Evolutionary conservation across 1,140 invertebrate species (phyloP).

Genomic region (Heterodera carotae): DNA sequence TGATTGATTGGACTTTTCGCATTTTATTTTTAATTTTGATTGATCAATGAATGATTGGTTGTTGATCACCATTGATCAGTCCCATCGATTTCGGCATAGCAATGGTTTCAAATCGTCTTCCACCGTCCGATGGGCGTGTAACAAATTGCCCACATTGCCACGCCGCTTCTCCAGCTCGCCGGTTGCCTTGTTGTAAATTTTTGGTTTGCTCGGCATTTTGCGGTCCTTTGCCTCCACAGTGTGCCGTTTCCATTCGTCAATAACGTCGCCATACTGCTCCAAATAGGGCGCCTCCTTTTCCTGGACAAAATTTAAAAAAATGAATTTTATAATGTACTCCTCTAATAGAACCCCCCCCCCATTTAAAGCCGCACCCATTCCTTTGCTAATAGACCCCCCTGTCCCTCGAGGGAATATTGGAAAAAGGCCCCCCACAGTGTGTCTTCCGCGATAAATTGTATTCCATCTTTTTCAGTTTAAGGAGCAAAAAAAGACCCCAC

Average conservation of each 20-base stretch:
- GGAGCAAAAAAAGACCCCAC: too few relatives aligned
- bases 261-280: constrained; percentile 42
- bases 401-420: too few relatives aligned
- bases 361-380: too few relatives aligned
- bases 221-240: constrained; percentile 38
- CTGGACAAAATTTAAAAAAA: constrained; percentile 16
- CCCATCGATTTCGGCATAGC: constrained; percentile 58
- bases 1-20: too few relatives aligned
- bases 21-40: too few relatives aligned
- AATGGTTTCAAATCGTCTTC: constrained; percentile 55
- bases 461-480: too few relatives aligned
- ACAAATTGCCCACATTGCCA: constrained; percentile 57
- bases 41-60: too few relatives aligned
- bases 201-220: constrained; percentile 58
- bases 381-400: too few relatives aligned
- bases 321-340: not conserved
- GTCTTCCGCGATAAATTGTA: too few relatives aligned
- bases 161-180: constrained; percentile 38
- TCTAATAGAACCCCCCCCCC: too few relatives aligned
- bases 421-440: too few relatives aligned
- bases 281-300: constrained; percentile 55
- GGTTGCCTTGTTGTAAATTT: constrained; percentile 36
- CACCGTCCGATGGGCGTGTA: constrained; percentile 58
- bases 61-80: constrained; percentile 46
- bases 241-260: constrained; percentile 40